phyloP scores from a whole-genome alignment of 2,888 invertebrate genomes.

The Sicus ferrugineus region DNA sequence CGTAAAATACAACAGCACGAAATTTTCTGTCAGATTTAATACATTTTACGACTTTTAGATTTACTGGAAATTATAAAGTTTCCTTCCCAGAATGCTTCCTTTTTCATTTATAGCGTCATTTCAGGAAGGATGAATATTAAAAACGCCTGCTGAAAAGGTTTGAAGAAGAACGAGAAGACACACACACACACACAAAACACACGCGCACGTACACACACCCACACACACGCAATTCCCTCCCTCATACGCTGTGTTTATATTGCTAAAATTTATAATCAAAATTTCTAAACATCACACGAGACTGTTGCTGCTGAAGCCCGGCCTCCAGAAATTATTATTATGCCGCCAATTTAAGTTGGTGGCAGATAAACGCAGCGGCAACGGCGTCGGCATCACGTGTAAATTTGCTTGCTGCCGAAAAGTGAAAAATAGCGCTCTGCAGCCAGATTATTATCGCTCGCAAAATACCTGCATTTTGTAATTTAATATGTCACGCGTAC shows the following conservation, averaged over 20 bases:
- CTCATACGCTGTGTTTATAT: background rate
- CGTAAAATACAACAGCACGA: no score
- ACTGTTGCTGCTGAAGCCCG: background rate
- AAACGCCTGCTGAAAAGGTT: conserved; percentile 13
- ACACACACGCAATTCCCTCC: no score
- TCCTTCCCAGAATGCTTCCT: no score
- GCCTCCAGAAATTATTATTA: conserved; percentile 22
- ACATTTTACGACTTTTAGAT: no score
- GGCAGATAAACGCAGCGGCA: conserved; percentile 4
- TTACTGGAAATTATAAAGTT: no score
- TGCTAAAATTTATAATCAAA: conserved; percentile 18
- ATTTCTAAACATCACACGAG: conserved; percentile 7
- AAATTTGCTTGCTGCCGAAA: background rate
- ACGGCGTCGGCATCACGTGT: background rate
- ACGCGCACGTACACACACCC: background rate
- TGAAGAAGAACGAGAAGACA: background rate
- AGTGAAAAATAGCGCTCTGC: background rate
- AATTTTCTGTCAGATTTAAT: no score
- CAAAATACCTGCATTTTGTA: conserved; percentile 32
- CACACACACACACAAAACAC: background rate
- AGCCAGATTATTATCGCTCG: conserved; percentile 27
- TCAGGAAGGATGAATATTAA: conserved; percentile 17
- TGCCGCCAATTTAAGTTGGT: conserved; percentile 24
- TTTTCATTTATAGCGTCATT: no score
- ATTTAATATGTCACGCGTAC: conserved; percentile 31